phyloP scores from a whole-genome alignment of 2,888 invertebrate genomes.

The Rotaria socialis region DNA sequence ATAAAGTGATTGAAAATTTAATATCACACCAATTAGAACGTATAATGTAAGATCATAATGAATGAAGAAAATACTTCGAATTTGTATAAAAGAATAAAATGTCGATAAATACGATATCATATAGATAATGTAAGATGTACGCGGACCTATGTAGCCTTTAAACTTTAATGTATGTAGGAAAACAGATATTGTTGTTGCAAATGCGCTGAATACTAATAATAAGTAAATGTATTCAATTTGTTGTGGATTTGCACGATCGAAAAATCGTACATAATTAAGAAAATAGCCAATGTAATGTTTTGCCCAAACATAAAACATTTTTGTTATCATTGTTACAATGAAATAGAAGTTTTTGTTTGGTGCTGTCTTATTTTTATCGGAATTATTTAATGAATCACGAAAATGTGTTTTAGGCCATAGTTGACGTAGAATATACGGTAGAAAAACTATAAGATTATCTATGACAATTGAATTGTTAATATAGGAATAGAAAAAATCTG shows the following conservation, averaged over 20 bases:
- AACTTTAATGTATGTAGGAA: constrained; percentile 4
- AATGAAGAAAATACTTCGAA: neutral
- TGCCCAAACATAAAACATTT: neutral
- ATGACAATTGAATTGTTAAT: neutral
- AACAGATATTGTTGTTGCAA: neutral
- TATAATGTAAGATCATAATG: neutral
- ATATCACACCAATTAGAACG: neutral
- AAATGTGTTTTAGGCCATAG: neutral
- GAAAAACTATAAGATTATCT: neutral
- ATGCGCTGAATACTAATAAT: neutral
- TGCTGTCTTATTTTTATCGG: neutral
- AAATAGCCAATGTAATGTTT: constrained; percentile 18
- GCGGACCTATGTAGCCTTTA: neutral
- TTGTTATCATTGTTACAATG: neutral
- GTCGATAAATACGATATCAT: neutral
- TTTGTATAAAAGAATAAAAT: constrained; percentile 9
- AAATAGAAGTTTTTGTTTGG: neutral
- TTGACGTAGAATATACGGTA: neutral
- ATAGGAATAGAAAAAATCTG: no score
- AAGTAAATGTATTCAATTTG: neutral
- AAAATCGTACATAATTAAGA: neutral
- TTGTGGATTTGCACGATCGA: neutral
- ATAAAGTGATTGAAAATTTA: neutral
- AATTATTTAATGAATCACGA: neutral
- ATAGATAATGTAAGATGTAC: neutral